Conservation (phyloP, 2,797 vertebrate species). For the Anableps anableps region DNA sequence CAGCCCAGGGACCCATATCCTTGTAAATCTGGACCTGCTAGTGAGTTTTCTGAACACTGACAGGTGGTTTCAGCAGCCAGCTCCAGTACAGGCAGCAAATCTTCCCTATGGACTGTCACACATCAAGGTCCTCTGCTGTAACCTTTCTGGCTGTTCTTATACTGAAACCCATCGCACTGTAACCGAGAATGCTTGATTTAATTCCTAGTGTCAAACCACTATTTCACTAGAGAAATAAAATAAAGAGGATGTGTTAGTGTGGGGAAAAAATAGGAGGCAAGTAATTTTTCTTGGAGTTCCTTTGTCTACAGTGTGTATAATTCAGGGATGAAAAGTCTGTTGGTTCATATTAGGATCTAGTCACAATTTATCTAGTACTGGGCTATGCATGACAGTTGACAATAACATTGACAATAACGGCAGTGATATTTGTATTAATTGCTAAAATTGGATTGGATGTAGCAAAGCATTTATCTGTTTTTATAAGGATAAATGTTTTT, state of each 20-base stretch:
- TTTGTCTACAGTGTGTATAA: too few species aligned
- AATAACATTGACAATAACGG: neutral
- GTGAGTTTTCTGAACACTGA: neutral
- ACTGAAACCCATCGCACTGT: neutral
- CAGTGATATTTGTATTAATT: neutral
- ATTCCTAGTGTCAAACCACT: too few species aligned
- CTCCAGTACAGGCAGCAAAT: neutral
- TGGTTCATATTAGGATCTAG: too few species aligned
- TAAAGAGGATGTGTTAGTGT: too few species aligned
- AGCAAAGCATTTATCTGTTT: neutral
- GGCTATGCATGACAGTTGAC: neutral
- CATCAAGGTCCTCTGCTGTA: neutral
- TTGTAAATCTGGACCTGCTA: too few species aligned
- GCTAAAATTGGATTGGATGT: neutral
- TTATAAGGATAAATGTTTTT: neutral
- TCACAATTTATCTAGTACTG: neutral
- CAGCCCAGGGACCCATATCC: too few species aligned
- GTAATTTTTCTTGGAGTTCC: too few species aligned
- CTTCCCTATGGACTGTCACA: neutral
- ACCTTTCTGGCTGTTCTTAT: neutral
- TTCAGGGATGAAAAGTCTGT: too few species aligned
- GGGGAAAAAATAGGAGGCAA: too few species aligned
- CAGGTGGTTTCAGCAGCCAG: neutral
- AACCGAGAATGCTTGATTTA: too few species aligned
- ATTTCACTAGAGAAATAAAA: too few species aligned